Conservation (phyloP, 2,113 vertebrate species). For the Apteryx mantelli region DNA sequence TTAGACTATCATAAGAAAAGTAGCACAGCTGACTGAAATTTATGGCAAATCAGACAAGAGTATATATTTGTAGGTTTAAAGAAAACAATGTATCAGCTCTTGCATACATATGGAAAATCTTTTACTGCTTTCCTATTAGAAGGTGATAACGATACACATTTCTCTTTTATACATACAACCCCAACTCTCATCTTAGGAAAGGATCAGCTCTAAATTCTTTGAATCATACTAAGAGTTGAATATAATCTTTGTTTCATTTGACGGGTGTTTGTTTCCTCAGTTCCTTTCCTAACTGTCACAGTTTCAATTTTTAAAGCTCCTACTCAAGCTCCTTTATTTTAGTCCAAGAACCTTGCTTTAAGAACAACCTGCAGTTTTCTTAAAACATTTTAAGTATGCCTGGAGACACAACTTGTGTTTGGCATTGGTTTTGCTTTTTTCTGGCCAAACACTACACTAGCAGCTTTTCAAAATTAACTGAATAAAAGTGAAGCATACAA, state of each 20-base stretch:
- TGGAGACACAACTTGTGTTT: neutral
- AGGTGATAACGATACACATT: neutral
- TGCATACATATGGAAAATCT: neutral
- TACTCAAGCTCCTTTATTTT: neutral
- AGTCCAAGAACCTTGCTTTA: neutral
- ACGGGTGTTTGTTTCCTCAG: neutral
- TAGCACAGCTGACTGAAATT: neutral
- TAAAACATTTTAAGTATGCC: neutral
- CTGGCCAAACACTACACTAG: neutral
- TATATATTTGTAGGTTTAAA: neutral
- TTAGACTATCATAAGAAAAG: neutral
- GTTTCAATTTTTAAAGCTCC: neutral
- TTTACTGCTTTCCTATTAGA: neutral
- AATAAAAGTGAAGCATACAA: neutral
- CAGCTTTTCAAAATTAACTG: accelerated
- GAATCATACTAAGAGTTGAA: neutral
- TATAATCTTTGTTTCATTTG: neutral
- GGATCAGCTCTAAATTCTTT: neutral
- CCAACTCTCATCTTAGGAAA: neutral
- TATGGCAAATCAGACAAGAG: neutral
- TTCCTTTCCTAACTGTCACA: neutral
- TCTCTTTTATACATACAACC: neutral
- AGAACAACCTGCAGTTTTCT: neutral
- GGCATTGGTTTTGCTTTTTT: neutral
- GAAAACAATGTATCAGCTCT: neutral